Base-by-base conservation (phyloP, 2,113 vertebrate species). In the Ardeotis arabs region DNA sequence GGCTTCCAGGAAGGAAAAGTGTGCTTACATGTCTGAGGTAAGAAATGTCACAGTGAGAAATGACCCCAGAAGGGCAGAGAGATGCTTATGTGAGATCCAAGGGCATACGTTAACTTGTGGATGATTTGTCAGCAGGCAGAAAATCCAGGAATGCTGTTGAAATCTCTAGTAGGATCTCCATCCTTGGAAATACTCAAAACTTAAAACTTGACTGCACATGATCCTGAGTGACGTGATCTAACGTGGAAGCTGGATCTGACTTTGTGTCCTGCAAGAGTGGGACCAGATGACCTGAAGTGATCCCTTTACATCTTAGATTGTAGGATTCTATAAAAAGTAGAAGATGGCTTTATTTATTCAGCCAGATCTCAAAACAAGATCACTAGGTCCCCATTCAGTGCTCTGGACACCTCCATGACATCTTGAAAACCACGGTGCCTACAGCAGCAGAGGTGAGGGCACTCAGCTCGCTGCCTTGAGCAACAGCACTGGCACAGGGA, bases 1-100 rank as follows among this genome's bases (percentile, higher is more conserved):
- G 53, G 7, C 16, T 86, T 70, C 49, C 87, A 83, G 53, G 67
- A 49, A 63, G 41, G 18, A 86, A 86, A 72, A 72, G 5, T 8
- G 0, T 19, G 10, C 2, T 68, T 5, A 22, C 12, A 12, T 2
- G 0, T 6, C 35, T 49, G 22, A 81, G 21, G 9, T 33, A 58
- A 70, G 53, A 47, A 76, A 44, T 9, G 29, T 4, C 23, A 67
- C 59, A 45, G 41, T 8, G 76, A 88, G 31, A 55, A 83, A 58
- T 28, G 4, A 68, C 28, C 22, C 24, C 44, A 53, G 39, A 58
- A 79, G 37, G 49, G 22, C 37, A 35, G 27, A 49, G 62, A 79
- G 39, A 2, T 31, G 13, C 19, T 70, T 50, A 45, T 2, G 1
- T 35, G 77, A 84, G 50, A 82, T 28, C 27, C 52, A 75, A 70